Evolutionary conservation across 2,797 vertebrate genomes (phyloP).

Genomic region (Tragopan temminckii): DNA sequence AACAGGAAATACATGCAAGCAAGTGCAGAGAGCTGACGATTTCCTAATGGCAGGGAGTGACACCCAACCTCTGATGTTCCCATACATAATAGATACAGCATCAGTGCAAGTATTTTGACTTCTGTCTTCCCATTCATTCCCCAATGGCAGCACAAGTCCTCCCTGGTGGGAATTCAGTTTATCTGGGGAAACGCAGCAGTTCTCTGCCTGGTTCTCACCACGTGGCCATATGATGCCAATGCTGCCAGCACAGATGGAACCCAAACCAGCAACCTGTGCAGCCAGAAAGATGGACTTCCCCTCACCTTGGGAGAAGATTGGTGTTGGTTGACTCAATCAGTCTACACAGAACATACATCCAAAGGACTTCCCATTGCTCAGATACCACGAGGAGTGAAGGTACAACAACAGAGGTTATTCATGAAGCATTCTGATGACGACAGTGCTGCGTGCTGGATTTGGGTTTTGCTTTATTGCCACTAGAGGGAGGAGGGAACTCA

Average conservation of each 20-base stretch:
- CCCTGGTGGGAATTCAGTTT: background rate
- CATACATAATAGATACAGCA: background rate
- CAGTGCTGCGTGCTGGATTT: background rate
- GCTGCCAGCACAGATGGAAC: background rate
- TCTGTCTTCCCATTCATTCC: background rate
- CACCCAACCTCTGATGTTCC: fast-evolving
- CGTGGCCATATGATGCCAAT: fast-evolving
- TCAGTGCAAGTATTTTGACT: background rate
- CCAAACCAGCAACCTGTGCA: background rate
- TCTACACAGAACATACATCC: no score
- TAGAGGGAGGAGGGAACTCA: background rate
- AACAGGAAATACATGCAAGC: background rate
- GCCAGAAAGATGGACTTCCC: background rate
- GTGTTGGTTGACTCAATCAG: background rate
- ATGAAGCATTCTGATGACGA: background rate
- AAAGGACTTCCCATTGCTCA: background rate
- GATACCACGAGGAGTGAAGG: background rate
- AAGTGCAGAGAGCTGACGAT: background rate
- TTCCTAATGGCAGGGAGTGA: background rate
- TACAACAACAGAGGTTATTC: background rate
- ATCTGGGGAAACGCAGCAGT: background rate
- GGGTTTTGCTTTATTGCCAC: background rate
- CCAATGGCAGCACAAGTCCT: background rate
- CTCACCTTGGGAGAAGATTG: background rate
- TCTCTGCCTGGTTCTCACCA: fast-evolving